A percentile compares a stretch with the other conserved stretches of the same genome.
Conservation (phyloP, 2,888 invertebrate genomes). For the Melinaea marsaeus region DNA sequence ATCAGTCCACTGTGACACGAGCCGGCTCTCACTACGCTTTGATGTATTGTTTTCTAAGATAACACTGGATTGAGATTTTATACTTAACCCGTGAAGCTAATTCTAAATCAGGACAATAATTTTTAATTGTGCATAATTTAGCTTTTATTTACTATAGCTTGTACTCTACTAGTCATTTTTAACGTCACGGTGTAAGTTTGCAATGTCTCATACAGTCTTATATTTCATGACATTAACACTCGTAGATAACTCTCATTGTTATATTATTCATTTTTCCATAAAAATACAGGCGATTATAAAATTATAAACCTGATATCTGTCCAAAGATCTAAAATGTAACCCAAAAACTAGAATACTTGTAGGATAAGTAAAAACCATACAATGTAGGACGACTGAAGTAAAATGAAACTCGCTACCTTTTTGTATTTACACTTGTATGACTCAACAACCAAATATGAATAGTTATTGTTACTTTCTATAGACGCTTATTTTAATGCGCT, state of each 20-base stretch:
- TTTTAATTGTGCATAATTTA: background rate
- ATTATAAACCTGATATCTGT: constrained; percentile 1
- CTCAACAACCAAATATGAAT: no score
- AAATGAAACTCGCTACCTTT: no score
- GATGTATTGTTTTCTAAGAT: constrained; percentile 9
- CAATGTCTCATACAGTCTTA: constrained; percentile 2
- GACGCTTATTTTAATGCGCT: no score
- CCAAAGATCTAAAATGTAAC: constrained; percentile 1
- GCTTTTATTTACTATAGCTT: background rate
- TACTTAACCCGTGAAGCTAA: background rate
- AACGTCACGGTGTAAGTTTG: constrained; percentile 29
- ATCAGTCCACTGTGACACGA: background rate
- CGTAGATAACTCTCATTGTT: background rate
- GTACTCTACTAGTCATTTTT: constrained; percentile 40
- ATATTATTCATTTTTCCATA: constrained; percentile 8
- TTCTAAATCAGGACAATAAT: background rate
- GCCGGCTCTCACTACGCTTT: constrained; percentile 22
- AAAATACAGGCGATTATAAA: constrained; percentile 23
- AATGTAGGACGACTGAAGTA: background rate
- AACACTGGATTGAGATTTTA: no score
- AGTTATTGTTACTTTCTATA: no score
- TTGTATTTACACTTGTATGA: no score
- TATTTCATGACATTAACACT: background rate
- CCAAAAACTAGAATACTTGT: background rate
- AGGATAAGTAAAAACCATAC: background rate